Conservation (phyloP, 1,140 invertebrate species). For the Apis dorsata region DNA sequence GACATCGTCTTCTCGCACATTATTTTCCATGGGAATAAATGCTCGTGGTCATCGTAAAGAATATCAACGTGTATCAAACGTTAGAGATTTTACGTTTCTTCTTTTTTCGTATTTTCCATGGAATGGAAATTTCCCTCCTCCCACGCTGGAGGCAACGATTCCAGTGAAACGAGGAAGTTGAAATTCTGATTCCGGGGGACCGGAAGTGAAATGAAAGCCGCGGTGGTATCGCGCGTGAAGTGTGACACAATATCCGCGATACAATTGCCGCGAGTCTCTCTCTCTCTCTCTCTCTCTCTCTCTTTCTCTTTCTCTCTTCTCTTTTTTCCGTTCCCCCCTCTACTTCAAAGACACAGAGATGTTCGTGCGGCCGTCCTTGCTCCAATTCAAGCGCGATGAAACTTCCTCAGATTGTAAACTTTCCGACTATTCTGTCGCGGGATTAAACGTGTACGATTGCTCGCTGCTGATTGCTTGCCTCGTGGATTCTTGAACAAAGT, state of each 20-base stretch:
- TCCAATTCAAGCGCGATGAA: conserved; percentile 26
- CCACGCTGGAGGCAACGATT: conserved; percentile 8
- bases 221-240: not conserved
- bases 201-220: conserved; percentile 15
- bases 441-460: conserved; percentile 34
- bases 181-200: not conserved
- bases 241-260: conserved; percentile 13
- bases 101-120: not conserved
- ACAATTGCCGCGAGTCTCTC: conserved; percentile 5
- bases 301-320: too few species aligned
- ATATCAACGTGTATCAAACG: too few species aligned
- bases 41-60: too few species aligned
- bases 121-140: not conserved
- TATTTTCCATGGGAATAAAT: too few species aligned
- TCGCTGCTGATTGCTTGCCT: conserved; percentile 6
- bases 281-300: not conserved
- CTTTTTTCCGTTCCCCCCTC: not conserved
- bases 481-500: not conserved
- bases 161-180: not conserved
- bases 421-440: not conserved
- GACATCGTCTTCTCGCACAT: too few species aligned
- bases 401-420: conserved; percentile 26
- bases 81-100: not conserved
- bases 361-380: conserved; percentile 22
- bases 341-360: conserved; percentile 12